Percentiles rank a stretch among this genome's conserved stretches.
phyloP scores from a whole-genome alignment of 2,888 invertebrate genomes.

The Tachina fera region DNA sequence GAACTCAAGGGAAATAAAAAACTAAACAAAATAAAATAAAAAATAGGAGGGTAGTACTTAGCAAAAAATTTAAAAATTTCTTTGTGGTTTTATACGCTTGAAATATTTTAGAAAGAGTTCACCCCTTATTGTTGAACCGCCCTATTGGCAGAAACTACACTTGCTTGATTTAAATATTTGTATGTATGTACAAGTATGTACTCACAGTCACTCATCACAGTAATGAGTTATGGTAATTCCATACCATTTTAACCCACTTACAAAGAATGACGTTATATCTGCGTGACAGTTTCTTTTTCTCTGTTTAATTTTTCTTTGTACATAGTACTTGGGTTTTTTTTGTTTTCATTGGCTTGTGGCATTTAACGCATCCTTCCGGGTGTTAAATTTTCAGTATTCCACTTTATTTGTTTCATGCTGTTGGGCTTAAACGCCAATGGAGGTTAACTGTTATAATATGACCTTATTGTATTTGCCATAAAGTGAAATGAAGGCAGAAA shows the following conservation, averaged over 20 bases:
- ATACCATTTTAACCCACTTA: constrained; percentile 34
- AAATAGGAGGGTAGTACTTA: not conserved
- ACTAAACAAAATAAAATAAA: not conserved
- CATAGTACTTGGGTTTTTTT: not conserved
- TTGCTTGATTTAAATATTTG: not conserved
- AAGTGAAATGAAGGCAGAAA: not conserved
- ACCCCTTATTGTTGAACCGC: no score
- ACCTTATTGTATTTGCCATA: constrained; percentile 50
- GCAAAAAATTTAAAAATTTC: no score
- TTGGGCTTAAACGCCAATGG: constrained; percentile 19
- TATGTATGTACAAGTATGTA: no score
- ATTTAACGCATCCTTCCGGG: constrained; percentile 60
- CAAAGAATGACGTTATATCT: constrained; percentile 18
- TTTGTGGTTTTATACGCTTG: no score
- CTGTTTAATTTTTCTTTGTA: not conserved
- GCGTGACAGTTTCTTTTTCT: constrained; percentile 11
- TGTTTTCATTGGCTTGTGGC: constrained; percentile 22
- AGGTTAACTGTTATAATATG: constrained; percentile 54
- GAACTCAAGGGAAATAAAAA: not conserved
- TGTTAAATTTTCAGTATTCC: constrained; percentile 37
- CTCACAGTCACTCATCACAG: not conserved
- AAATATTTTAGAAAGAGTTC: no score
- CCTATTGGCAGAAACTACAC: not conserved
- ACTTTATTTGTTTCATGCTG: constrained; percentile 12
- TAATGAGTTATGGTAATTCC: constrained; percentile 34